A percentile compares a stretch with the other conserved stretches of the same genome.
These are phyloP conservation scores for Catocala sponsa DNA, from an alignment of 2,888 invertebrate species.

Conservation along the genomic window DNA sequence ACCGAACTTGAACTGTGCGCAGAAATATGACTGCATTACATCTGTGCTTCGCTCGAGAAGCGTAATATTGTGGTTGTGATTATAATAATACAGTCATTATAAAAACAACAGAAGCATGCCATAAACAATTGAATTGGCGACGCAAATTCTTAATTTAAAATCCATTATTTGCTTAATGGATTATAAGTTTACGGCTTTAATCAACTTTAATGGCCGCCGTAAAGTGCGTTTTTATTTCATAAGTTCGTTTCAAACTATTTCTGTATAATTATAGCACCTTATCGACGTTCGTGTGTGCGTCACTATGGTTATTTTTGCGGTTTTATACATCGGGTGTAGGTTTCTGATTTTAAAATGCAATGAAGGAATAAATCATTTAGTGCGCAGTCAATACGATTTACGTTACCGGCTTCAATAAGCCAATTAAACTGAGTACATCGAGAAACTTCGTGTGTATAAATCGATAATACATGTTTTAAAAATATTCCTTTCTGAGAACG, in stretches of 20 bases:
- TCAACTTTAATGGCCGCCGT: conserved; percentile 4
- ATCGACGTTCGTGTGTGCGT: neutral
- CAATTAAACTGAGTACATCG: no score
- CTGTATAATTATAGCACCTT: neutral
- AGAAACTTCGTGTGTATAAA: no score
- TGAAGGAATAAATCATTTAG: neutral
- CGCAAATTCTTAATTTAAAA: neutral
- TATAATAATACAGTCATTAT: neutral
- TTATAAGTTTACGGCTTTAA: conserved; percentile 2
- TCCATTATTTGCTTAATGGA: conserved; percentile 8
- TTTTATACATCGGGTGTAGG: neutral
- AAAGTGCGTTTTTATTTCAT: neutral
- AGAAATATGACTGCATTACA: no score
- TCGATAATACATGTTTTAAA: no score
- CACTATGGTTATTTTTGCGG: neutral
- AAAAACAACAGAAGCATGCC: neutral
- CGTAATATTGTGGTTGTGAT: neutral
- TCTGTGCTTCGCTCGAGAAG: no score
- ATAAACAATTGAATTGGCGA: conserved; percentile 2
- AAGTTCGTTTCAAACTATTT: conserved; percentile 2
- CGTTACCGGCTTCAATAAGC: no score
- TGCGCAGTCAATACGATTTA: no score
- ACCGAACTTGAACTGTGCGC: no score
- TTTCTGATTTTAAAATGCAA: neutral
- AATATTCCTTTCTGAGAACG: no score